phyloP scores from a whole-genome alignment of 2,888 invertebrate genomes.

The Bembecia ichneumoniformis region DNA sequence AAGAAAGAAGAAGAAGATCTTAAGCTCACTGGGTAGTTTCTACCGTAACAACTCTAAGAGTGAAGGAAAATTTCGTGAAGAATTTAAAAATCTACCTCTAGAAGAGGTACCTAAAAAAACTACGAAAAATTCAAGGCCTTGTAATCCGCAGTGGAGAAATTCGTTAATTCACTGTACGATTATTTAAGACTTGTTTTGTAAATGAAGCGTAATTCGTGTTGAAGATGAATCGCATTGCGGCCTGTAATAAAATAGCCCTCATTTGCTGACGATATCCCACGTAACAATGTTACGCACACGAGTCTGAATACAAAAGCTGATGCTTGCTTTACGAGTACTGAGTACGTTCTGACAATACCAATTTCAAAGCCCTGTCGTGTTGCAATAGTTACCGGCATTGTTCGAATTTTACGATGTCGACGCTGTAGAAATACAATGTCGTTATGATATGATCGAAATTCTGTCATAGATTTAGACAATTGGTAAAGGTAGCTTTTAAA shows the following conservation, averaged over 20 bases:
- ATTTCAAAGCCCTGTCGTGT: constrained; percentile 48
- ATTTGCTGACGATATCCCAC: constrained; percentile 29
- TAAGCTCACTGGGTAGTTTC: too few relatives aligned
- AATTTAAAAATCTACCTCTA: too few relatives aligned
- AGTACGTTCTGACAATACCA: constrained; percentile 47
- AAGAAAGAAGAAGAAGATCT: too few relatives aligned
- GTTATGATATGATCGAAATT: constrained; percentile 11
- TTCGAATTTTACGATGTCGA: constrained; percentile 42
- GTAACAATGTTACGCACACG: constrained; percentile 47
- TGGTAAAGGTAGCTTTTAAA: not conserved
- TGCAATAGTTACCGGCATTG: constrained; percentile 45
- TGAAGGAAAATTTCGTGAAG: too few relatives aligned
- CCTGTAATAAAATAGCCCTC: constrained; percentile 11
- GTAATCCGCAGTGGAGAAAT: too few relatives aligned
- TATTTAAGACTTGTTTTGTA: not conserved
- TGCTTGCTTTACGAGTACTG: constrained; percentile 37
- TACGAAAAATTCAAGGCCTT: too few relatives aligned
- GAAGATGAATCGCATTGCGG: constrained; percentile 13
- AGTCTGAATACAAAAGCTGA: constrained; percentile 42
- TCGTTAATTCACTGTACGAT: not conserved
- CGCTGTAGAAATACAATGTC: constrained; percentile 23
- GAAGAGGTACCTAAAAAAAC: too few relatives aligned
- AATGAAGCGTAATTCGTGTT: constrained; percentile 3
- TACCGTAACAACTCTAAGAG: too few relatives aligned
- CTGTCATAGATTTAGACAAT: not conserved